These are phyloP conservation scores for Acrocyrtus sp. DNA, from an alignment of 2,888 invertebrate genomes.

Conservation along the genomic window DNA sequence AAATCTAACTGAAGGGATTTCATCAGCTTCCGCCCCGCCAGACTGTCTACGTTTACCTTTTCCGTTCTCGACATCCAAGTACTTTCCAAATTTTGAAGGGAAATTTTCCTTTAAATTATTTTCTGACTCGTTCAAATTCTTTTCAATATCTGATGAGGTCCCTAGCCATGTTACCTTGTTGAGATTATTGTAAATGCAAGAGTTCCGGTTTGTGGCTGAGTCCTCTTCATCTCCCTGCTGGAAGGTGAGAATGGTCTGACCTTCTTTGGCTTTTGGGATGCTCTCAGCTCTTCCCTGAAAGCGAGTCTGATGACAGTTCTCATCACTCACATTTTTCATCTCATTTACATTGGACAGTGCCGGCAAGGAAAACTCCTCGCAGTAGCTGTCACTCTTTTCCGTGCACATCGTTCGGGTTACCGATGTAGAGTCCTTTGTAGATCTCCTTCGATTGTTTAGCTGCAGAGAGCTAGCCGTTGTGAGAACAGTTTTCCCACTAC, in stretches of 20 bases:
- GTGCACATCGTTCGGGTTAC: slow-evolving; percentile 6
- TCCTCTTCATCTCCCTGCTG: slow-evolving; percentile 12
- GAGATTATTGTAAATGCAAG: slow-evolving; percentile 9
- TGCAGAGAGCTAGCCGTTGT: slow-evolving; percentile 19
- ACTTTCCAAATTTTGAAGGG: slow-evolving; percentile 32
- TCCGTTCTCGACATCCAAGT: slow-evolving; percentile 17
- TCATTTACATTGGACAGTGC: slow-evolving; percentile 11
- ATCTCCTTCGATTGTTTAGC: slow-evolving; percentile 20
- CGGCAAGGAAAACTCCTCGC: slow-evolving; percentile 46
- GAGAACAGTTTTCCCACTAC: slow-evolving; percentile 40
- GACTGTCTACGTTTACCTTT: slow-evolving; percentile 15
- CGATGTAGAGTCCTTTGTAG: slow-evolving; percentile 27
- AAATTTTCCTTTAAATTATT: not conserved
- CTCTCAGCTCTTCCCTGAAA: slow-evolving; percentile 16
- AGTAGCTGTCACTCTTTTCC: slow-evolving; percentile 38
- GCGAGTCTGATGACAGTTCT: not conserved
- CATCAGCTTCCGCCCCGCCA: not conserved
- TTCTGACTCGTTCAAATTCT: not conserved
- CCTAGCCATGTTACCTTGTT: not conserved
- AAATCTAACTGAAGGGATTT: not conserved
- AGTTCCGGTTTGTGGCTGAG: not conserved
- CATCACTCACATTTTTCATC: slow-evolving; percentile 6
- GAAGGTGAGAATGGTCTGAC: slow-evolving; percentile 11
- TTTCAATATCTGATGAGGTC: not conserved
- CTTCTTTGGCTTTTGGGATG: slow-evolving; percentile 23